phyloP scores from a whole-genome alignment of 1,140 invertebrate genomes.

The Hestina assimilis region DNA sequence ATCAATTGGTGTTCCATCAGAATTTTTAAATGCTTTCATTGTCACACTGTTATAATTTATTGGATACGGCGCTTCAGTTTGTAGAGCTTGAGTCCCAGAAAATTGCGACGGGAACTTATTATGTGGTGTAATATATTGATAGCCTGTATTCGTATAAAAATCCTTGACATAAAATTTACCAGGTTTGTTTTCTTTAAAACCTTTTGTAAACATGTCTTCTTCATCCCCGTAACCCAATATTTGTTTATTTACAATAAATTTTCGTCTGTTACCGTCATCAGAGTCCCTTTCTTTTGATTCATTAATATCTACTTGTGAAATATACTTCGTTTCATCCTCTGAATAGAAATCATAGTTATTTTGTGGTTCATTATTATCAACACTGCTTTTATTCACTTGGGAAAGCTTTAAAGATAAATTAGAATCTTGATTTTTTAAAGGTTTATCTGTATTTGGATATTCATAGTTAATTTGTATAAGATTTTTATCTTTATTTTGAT shows the following conservation, averaged over 20 bases:
- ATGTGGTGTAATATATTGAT: slow-evolving; percentile 20
- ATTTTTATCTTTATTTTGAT: background rate
- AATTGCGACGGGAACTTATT: slow-evolving; percentile 12
- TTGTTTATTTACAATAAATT: background rate
- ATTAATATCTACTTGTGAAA: no score
- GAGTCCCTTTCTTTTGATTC: background rate
- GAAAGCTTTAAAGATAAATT: no score
- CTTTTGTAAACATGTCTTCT: background rate
- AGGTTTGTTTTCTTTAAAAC: background rate
- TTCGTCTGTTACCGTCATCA: background rate
- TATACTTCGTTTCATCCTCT: background rate
- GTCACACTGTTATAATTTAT: background rate
- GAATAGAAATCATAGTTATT: background rate
- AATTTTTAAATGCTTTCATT: slow-evolving; percentile 14
- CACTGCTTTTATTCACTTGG: background rate
- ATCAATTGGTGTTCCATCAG: slow-evolving; percentile 1
- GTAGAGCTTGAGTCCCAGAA: background rate
- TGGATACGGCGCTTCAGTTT: background rate
- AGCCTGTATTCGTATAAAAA: background rate
- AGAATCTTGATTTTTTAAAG: background rate
- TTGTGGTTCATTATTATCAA: background rate
- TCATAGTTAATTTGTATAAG: background rate
- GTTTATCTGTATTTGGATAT: background rate
- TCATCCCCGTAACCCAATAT: background rate
- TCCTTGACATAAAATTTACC: background rate